Conservation (phyloP, 2,888 invertebrate genomes). For the Timema cristinae region DNA sequence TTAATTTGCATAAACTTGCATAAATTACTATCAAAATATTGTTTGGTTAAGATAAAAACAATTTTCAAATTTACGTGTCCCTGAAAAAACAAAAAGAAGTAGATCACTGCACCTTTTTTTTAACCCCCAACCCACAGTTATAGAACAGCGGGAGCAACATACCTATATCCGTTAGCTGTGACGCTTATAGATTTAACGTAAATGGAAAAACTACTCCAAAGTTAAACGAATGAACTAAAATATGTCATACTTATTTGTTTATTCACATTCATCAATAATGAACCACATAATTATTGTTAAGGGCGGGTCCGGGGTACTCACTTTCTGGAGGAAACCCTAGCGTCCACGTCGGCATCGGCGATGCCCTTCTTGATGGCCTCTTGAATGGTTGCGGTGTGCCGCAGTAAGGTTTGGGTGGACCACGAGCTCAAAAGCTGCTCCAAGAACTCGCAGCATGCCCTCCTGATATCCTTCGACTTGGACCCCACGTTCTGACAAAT, state of each 20-base stretch:
- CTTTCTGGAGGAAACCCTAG: slow-evolving; percentile 77
- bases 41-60: too few relatives aligned
- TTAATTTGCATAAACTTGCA: too few relatives aligned
- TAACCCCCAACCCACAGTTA: too few relatives aligned
- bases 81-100: too few relatives aligned
- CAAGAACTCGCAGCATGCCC: slow-evolving; percentile 74
- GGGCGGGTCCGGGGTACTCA: slow-evolving; percentile 44
- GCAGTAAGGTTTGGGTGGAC: slow-evolving; percentile 79
- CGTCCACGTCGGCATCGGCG: slow-evolving; percentile 89
- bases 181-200: slow-evolving; percentile 9
- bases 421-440: slow-evolving; percentile 80
- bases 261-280: not conserved
- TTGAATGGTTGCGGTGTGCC: slow-evolving; percentile 68
- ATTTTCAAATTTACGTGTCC: too few relatives aligned
- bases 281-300: slow-evolving; percentile 14
- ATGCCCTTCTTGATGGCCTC: slow-evolving; percentile 85
- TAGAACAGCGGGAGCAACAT: too few relatives aligned
- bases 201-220: slow-evolving; percentile 16
- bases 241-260: too few relatives aligned
- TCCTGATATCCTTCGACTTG: slow-evolving; percentile 90
- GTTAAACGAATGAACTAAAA: slow-evolving; percentile 3
- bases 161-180: too few relatives aligned
- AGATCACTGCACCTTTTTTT: too few relatives aligned
- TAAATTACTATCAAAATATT: too few relatives aligned
- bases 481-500: slow-evolving; percentile 71